Evolutionary conservation across 2,888 invertebrate genomes (phyloP), one percentile per base, ranked within the genome.

Genomic region (Dasysyrphus albostriatus): DNA sequence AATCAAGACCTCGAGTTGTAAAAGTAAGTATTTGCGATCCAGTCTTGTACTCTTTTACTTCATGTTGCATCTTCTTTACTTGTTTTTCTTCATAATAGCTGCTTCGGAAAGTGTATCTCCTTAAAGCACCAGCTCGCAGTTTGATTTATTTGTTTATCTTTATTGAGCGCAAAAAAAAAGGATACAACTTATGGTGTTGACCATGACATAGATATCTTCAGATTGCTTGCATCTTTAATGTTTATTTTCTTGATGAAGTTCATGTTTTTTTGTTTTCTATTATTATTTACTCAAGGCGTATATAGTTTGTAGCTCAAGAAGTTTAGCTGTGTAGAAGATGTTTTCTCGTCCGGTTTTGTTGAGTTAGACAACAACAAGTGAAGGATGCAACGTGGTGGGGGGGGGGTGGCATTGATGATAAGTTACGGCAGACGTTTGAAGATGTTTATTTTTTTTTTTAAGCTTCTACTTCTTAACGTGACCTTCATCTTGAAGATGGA

Each of bases 151-250:
- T 67, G 37, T 67, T 49, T 67, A 67, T 67, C 49, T 49, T 67
- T 67, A 49, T 2, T 34, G 37, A 29, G 54, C 24, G 39, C 24
- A 32, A 32, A 32, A 54, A 37, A 37, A 19, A 51, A 19, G 54
- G 69, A 69, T 69, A 54, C 39, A 54, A 54, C 69, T 69, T 37
- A 34, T 34, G 19, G 67, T 69, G 51, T 69, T 80, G 84, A 73
- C 84, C 84, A 77, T 85, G 84, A 81, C 84, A 80, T 56, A 73
- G 77, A 81, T 85, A 76, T 81, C 39, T 67, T 24, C 24, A 54
- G 51, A 54, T 80, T 76, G 51, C 65, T 72, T 76, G 75, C 80
- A 79, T 51, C 47, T 63, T 29, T 58, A 59, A 19, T 69, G 65
- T 39, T 39, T 42, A 24, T 37, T 49, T 49, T 67, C 19, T 2